Evolutionary conservation across 2,888 invertebrate species (phyloP), one percentile per base, ranked within the genome.

Genomic region (Coleophora flavipennella): DNA sequence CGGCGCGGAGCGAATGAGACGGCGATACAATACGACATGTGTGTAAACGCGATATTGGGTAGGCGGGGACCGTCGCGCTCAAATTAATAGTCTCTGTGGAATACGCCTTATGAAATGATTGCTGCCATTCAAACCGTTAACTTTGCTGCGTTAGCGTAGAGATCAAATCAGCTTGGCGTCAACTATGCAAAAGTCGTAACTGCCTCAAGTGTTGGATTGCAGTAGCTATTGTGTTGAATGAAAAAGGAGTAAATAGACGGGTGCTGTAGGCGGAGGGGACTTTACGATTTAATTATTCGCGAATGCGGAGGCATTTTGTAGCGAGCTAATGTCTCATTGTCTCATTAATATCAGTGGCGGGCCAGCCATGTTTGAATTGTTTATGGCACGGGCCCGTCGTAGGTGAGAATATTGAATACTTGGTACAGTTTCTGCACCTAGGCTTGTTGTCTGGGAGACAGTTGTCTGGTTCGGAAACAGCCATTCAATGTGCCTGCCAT

Each of bases 211-310:
- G 62, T 75, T 66, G 69, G 75, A 79, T 81, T 83, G 83, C 83
- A 83, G 74, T 62, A 62, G 71, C 80, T 81, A 83, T 84, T 84
- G 84, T 84, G 79, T 77, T 83, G 80, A 83, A 79, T 83, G 81
- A 83, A 84, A 84, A 83, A 83, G 84, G 81, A 83, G 84, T 84
- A 84, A 84, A 83, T 83, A 81, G 79, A 74, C 65, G 60, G 67
- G 67, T 66, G 76, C 76, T 67, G 80, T 76, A 76, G 80, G 80
- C 81, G 80, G 79, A 77, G 80, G 81, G 83, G 81, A 74, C 80
- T 83, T 84, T 83, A 84, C 84, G 84, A 84, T 84, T 84, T 84
- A 83, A 84, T 84, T 84, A 84, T 84, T 84, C 76, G 84, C 83
- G 77, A 83, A 80, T 81, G 79, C 81, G 77, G 80, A 80, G 84